Evolutionary conservation across 2,888 invertebrate species (phyloP), one percentile per base, ranked within the genome.

Genomic region (Tribolium freemani): DNA sequence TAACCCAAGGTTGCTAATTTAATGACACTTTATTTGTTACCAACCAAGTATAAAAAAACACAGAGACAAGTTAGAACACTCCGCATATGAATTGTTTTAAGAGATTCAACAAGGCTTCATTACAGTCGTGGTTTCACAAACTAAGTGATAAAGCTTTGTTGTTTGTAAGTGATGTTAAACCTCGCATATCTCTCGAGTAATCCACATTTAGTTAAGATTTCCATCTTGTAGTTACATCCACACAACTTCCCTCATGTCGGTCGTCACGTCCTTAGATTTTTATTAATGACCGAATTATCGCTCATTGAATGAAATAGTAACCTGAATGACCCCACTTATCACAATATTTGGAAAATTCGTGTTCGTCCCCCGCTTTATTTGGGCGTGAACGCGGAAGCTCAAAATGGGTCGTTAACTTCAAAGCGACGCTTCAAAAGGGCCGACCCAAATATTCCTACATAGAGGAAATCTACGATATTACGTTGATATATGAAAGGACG

Each of bases 351-450:
- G 26, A 48, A 48, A 48, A 48, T 48, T 16, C 5, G 11, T 45
- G 45, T 60, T 46, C 48, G n/a, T n/a, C 8, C n/a, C 16, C 53
- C 44, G 38, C 53, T 64, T 64, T 44, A 64, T 64, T 64, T 53
- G 54, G 64, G 64, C 53, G 64, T 38, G 53, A 64, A 63, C 26
- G 50, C 38, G 50, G 50, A 63, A 64, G 54, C 64, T 64, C 21
- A 11, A 64, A 64, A 45, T 54, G 64, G 64, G 64, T 64, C 54
- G 64, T 64, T 54, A 64, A 20, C 64, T 64, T 64, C 64, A 64
- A 53, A 64, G 53, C 61, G 16, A 2, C 30, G 64, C 64, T 30
- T 64, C 64, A 64, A 63, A 61, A 31, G 64, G 64, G 45, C 53
- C 63, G 31, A 31, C 21, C 44, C 4, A 10, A 46, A 63, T 50